These are phyloP conservation scores for Globodera rostochiensis DNA, from an alignment of 1,140 invertebrate genomes.

Conservation along the genomic window DNA sequence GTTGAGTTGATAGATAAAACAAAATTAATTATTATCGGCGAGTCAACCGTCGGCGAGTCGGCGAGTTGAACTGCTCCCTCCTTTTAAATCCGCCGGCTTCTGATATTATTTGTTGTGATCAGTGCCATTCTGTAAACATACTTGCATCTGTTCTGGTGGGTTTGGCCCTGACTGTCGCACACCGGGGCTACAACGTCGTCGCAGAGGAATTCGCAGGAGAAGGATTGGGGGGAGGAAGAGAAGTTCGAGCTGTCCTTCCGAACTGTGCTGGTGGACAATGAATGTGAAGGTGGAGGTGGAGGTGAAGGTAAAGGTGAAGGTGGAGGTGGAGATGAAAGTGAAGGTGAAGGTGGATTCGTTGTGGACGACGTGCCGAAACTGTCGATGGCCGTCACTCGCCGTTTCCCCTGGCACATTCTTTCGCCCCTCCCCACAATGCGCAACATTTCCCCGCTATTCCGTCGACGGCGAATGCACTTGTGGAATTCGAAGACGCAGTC, in stretches of 20 bases:
- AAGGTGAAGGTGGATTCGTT: not conserved
- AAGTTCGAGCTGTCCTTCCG: not conserved
- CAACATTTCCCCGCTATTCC: slow-evolving; percentile 6
- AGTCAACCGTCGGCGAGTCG: too few species aligned
- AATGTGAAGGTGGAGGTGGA: too few species aligned
- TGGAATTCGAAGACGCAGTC: slow-evolving; percentile 41
- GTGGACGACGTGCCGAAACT: not conserved
- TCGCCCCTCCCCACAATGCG: slow-evolving; percentile 20
- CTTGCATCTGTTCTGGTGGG: slow-evolving; percentile 47
- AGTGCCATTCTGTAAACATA: slow-evolving; percentile 5
- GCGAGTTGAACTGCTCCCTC: too few species aligned
- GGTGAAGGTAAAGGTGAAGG: not conserved
- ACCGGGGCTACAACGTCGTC: slow-evolving; percentile 48
- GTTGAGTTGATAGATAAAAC: too few species aligned
- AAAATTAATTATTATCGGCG: too few species aligned
- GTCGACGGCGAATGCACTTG: slow-evolving; percentile 24
- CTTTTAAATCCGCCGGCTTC: too few species aligned
- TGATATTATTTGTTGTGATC: not conserved
- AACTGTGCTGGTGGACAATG: not conserved
- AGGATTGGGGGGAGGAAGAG: not conserved
- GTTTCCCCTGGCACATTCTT: not conserved
- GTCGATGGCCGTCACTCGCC: not conserved
- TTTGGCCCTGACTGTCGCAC: slow-evolving; percentile 44
- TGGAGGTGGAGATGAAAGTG: not conserved
- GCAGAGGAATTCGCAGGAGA: slow-evolving; percentile 45